Percentiles rank a stretch among this genome's conserved stretches.
Conservation (phyloP, 1,140 invertebrate species). For the Drosophila trapezifrons region DNA sequence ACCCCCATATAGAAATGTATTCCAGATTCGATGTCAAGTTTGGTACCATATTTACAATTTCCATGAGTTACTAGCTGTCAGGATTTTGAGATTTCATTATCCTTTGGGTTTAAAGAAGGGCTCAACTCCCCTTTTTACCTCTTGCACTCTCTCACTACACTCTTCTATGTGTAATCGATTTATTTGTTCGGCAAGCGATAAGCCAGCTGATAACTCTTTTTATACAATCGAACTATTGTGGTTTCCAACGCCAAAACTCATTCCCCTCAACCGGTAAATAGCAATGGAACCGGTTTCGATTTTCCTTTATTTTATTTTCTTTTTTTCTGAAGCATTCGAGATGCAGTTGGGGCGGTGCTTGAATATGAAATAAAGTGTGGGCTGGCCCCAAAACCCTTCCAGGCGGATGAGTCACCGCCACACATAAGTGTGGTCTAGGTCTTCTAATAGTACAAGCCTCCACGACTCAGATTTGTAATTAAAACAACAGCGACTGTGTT, state of each 20-base stretch:
- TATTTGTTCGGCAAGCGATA: not conserved
- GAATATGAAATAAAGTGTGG: slow-evolving; percentile 34
- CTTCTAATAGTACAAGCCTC: slow-evolving; percentile 29
- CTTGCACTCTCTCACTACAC: too few species aligned
- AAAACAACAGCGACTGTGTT: slow-evolving; percentile 20
- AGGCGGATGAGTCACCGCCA: slow-evolving; percentile 21
- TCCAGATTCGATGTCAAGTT: not conserved
- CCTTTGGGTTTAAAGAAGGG: not conserved
- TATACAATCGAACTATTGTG: not conserved
- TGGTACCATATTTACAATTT: not conserved
- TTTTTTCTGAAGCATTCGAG: too few species aligned
- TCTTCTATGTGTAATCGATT: not conserved
- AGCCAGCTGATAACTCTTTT: not conserved
- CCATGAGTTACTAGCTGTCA: not conserved
- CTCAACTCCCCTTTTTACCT: not conserved
- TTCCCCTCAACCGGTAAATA: slow-evolving; percentile 40
- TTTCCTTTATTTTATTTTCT: slow-evolving; percentile 14
- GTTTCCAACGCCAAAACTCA: not conserved
- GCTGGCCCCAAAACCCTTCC: slow-evolving; percentile 20
- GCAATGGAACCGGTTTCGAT: slow-evolving; percentile 63
- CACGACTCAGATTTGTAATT: slow-evolving; percentile 49
- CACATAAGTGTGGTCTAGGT: slow-evolving; percentile 35
- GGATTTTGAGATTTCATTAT: not conserved
- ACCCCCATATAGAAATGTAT: slow-evolving; percentile 1
- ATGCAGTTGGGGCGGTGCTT: slow-evolving; percentile 20